Evolutionary conservation across 2,888 invertebrate species (phyloP).

Genomic region (Trissolcus brochymenae): DNA sequence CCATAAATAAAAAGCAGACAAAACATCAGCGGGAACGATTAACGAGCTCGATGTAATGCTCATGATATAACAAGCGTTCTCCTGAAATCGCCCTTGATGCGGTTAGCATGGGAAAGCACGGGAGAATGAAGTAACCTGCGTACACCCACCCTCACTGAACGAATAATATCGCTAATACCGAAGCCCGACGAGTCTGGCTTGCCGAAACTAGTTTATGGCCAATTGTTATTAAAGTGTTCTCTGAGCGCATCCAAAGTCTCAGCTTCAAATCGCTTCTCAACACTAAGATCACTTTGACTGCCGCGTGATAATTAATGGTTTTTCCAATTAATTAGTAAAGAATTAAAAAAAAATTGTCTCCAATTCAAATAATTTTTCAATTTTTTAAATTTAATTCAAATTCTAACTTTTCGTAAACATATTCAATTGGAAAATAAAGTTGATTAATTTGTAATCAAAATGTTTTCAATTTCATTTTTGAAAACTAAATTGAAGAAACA

Average conservation of each 20-base stretch:
- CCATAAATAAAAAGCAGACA: conserved; percentile 49
- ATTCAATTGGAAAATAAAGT: not conserved
- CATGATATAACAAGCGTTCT: conserved; percentile 68
- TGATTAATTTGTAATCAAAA: too few species aligned
- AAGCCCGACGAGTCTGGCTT: conserved; percentile 50
- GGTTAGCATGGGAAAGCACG: conserved; percentile 64
- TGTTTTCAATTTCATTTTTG: too few species aligned
- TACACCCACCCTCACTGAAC: conserved; percentile 58
- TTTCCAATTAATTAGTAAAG: not conserved
- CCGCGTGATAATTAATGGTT: conserved; percentile 2
- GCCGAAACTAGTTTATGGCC: conserved; percentile 70
- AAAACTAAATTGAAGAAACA: not conserved
- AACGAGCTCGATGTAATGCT: conserved; percentile 68
- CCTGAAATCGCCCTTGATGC: conserved; percentile 64
- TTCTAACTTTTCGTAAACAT: not conserved
- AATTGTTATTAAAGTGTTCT: conserved; percentile 68
- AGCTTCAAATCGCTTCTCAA: conserved; percentile 28
- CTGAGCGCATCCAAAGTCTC: conserved; percentile 29
- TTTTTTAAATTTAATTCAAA: too few species aligned
- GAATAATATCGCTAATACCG: conserved; percentile 67
- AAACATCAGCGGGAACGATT: conserved; percentile 63
- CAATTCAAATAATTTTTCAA: too few species aligned
- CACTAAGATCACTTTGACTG: conserved; percentile 29
- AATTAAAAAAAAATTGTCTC: too few species aligned
- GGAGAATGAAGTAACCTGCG: conserved; percentile 61